These are phyloP conservation scores for Carcina quercana DNA, from an alignment of 2,888 invertebrate species.

Conservation along the genomic window DNA sequence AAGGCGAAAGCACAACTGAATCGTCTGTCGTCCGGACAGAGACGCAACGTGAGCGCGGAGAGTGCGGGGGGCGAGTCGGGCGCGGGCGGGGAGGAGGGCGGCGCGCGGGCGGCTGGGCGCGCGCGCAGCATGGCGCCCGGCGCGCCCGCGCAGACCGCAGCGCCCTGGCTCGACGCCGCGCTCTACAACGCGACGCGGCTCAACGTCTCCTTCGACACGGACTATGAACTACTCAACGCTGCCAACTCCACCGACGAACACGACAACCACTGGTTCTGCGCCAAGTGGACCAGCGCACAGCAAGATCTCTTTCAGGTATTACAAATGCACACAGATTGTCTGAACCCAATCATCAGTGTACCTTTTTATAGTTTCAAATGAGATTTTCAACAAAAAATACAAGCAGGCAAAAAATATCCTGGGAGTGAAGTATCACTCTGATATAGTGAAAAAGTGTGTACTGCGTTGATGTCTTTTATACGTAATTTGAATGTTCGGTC, in stretches of 20 bases:
- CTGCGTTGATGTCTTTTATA: no score
- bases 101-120: constrained; percentile 43
- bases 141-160: constrained; percentile 58
- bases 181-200: constrained; percentile 69
- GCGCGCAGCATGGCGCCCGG: constrained; percentile 58
- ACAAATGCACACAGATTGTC: no score
- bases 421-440: no score
- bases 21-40: constrained; percentile 71
- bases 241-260: constrained; percentile 58
- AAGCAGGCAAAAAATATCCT: no score
- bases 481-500: no score
- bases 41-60: constrained; percentile 32
- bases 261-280: constrained; percentile 75
- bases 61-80: constrained; percentile 27
- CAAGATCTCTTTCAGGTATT: constrained; percentile 84
- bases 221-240: constrained; percentile 64
- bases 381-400: no score
- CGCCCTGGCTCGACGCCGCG: constrained; percentile 72
- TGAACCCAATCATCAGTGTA: no score
- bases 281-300: constrained; percentile 87
- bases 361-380: no score
- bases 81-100: constrained; percentile 31
- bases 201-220: constrained; percentile 70
- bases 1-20: constrained; percentile 75
- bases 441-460: no score